Percentiles rank a stretch among this genome's conserved stretches.
Evolutionary conservation across 2,797 vertebrate genomes (phyloP).

Genomic region (Limnodromus scolopaceus): DNA sequence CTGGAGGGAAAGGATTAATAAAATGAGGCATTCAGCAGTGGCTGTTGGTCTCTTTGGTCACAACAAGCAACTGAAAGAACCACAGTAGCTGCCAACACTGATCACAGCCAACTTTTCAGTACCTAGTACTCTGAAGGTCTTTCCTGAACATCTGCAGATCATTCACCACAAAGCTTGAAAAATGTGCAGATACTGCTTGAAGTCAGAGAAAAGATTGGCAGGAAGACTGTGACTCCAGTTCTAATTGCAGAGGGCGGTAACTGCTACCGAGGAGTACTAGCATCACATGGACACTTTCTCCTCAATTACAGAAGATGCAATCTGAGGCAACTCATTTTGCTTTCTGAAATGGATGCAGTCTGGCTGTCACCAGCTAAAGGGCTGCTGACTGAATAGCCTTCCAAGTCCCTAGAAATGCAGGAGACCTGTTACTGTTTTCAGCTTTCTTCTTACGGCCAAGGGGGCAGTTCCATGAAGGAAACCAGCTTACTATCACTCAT

Average conservation of each 20-base stretch:
- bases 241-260: neutral
- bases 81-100: neutral
- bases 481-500: neutral
- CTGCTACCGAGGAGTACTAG: neutral
- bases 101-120: neutral
- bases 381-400: neutral
- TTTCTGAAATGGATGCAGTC: neutral
- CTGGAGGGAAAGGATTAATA: constrained; percentile 70
- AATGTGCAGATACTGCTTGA: neutral
- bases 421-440: neutral
- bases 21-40: constrained; percentile 46
- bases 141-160: neutral
- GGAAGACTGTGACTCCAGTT: neutral
- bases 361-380: neutral
- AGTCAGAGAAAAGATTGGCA: neutral
- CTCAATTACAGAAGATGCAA: neutral
- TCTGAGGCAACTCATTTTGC: neutral
- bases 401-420: neutral
- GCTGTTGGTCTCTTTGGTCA: constrained; percentile 40
- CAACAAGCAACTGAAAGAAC: neutral
- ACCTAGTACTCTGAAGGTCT: neutral
- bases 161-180: neutral
- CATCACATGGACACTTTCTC: neutral
- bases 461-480: neutral
- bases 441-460: neutral